These are phyloP conservation scores for Cephus rjabovi DNA, from an alignment of 2,888 invertebrate genomes.

Conservation along the genomic window DNA sequence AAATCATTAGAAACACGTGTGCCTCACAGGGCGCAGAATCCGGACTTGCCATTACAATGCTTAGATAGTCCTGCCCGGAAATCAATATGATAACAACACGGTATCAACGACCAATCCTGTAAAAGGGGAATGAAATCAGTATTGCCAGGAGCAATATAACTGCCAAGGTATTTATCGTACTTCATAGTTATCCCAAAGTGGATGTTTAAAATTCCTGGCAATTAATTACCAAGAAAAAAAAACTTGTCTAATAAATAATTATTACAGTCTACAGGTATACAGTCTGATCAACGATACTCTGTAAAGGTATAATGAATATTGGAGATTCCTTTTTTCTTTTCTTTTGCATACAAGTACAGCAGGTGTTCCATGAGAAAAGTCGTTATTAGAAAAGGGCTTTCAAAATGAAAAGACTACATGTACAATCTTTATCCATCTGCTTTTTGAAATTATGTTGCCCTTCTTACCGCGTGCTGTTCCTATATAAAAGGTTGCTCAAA, in stretches of 20 bases:
- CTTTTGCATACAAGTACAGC: background rate
- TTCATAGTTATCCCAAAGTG: no score
- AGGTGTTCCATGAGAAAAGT: background rate
- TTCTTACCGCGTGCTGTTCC: constrained; percentile 15
- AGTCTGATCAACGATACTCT: no score
- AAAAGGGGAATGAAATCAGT: background rate
- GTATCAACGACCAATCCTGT: constrained; percentile 1
- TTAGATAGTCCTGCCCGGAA: constrained; percentile 57
- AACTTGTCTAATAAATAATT: no score
- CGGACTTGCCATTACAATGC: constrained; percentile 53
- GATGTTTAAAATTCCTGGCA: no score
- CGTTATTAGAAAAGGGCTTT: background rate
- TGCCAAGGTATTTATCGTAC: no score
- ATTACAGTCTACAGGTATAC: no score
- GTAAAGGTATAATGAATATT: no score
- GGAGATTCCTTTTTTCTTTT: background rate
- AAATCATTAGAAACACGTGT: constrained; percentile 65
- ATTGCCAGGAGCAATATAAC: no score
- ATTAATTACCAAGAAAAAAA: no score
- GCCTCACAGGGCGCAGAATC: constrained; percentile 62
- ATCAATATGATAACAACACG: constrained; percentile 61
- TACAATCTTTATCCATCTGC: constrained; percentile 24
- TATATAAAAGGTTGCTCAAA: constrained; percentile 39
- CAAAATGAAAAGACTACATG: constrained; percentile 4
- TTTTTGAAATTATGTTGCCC: constrained; percentile 28